Evolutionary conservation across 2,113 vertebrate genomes (phyloP), one percentile per base, ranked within the genome.

Genomic region (Ploceus nigricollis): DNA sequence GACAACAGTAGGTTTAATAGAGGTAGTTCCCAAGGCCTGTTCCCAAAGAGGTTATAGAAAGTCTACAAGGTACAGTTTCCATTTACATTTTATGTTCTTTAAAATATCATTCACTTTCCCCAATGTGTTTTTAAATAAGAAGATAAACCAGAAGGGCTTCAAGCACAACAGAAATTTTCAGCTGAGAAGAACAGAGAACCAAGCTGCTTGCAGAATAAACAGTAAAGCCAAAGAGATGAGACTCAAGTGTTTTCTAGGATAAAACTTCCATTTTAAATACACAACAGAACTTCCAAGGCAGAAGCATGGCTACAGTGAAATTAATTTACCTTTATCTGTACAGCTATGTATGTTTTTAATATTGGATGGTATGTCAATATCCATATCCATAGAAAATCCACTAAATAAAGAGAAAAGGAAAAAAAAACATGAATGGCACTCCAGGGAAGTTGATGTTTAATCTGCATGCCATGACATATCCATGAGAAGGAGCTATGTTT

Each of bases 261-360:
- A 25, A 80, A 87, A 57, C 7, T 48, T 77, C 21, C 9, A 64
- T 88, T 92, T 84, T 31, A 93, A 94, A 87, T 51, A 78, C 15
- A 31, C 37, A 65, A 35, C 57, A 80, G 50, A 85, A 84, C 17
- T 73, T 10, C 21, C 25, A 54, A 53, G 15, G 44, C 50, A 94
- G 77, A 92, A 58, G 19, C 39, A 42, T 20, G 47, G 35, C 31
- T 88, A 80, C 35, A 75, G 18, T 44, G 82, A 85, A 72, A 79
- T 65, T 70, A 28, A 90, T 95, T 96, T 89, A 99, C 98, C 98
- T 99, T 99, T 24, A 76, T 99, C 98, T 56, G 98, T 98, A 80
- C 94, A 88, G 86, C 98, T 97, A 12, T 60, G 53, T 79, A 99
- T 97, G 13, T 63, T 63, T 53, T 93, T 91, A 89, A 99, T 99